Conservation (phyloP, 2,797 vertebrate species). For the Scarus forsteni region DNA sequence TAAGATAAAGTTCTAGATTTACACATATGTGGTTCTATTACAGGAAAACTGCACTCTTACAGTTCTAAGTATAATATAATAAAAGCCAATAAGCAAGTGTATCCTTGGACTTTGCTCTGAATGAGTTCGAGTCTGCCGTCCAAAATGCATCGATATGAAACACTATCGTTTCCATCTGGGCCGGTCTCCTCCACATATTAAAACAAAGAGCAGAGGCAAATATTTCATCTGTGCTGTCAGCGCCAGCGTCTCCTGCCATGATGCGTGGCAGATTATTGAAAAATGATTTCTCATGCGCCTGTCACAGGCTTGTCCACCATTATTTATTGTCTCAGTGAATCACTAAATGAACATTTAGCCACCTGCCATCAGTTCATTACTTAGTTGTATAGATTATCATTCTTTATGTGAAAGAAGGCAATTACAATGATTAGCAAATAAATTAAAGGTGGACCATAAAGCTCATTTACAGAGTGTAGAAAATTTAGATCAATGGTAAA, state of each 20-base stretch:
- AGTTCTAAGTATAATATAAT: conserved; percentile 29
- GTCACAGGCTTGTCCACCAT: conserved; percentile 77
- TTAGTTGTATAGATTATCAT: conserved; percentile 80
- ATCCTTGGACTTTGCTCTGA: conserved; percentile 46
- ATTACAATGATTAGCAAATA: conserved; percentile 77
- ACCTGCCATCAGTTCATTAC: conserved; percentile 83
- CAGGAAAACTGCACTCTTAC: conserved; percentile 30
- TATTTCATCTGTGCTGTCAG: conserved; percentile 83
- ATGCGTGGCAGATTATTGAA: conserved; percentile 81
- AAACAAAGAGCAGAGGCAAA: conserved; percentile 81
- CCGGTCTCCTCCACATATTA: conserved; percentile 71
- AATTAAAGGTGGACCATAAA: conserved; percentile 69
- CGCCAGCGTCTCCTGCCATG: conserved; percentile 67
- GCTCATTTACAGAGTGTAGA: conserved; percentile 50
- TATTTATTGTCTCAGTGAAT: conserved; percentile 83
- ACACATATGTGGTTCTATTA: conserved; percentile 52
- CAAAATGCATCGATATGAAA: conserved; percentile 73
- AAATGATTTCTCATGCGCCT: conserved; percentile 80
- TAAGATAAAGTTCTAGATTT: conserved; percentile 65
- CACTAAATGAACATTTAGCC: conserved; percentile 84
- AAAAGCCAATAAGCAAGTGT: conserved; percentile 41
- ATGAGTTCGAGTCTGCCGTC: conserved; percentile 51
- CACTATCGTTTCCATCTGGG: conserved; percentile 74
- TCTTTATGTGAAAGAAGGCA: conserved; percentile 79
- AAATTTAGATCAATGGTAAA: conserved; percentile 32